These are phyloP conservation scores for Sialia sialis DNA, from an alignment of 2,113 vertebrate species.

Conservation along the genomic window DNA sequence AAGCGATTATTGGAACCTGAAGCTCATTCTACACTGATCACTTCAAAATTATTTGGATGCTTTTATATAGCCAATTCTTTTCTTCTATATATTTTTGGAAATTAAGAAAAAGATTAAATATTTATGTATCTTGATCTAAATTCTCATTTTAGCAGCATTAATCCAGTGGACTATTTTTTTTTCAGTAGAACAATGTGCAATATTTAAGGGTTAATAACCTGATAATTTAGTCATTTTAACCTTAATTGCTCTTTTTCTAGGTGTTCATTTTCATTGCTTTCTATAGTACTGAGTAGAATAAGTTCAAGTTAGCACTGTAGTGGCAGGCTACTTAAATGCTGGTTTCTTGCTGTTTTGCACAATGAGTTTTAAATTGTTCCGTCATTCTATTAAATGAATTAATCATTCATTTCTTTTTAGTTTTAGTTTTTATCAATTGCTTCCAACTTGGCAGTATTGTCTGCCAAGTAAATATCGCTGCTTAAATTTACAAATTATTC, in stretches of 20 bases:
- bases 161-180: neutral
- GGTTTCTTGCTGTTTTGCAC: neutral
- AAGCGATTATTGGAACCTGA: neutral
- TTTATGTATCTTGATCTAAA: neutral
- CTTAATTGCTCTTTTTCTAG: neutral
- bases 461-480: neutral
- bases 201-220: neutral
- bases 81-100: neutral
- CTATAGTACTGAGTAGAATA: neutral
- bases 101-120: neutral
- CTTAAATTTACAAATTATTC: neutral
- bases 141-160: neutral
- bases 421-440: neutral
- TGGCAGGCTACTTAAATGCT: neutral
- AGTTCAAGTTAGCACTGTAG: neutral
- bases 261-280: neutral
- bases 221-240: neutral
- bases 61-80: neutral
- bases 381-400: neutral
- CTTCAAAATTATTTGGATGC: neutral
- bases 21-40: neutral
- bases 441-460: neutral
- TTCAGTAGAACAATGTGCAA: neutral
- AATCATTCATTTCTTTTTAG: neutral
- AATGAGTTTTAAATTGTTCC: neutral